phyloP scores from a whole-genome alignment of 2,797 vertebrate species.

The Nothura maculosa region DNA sequence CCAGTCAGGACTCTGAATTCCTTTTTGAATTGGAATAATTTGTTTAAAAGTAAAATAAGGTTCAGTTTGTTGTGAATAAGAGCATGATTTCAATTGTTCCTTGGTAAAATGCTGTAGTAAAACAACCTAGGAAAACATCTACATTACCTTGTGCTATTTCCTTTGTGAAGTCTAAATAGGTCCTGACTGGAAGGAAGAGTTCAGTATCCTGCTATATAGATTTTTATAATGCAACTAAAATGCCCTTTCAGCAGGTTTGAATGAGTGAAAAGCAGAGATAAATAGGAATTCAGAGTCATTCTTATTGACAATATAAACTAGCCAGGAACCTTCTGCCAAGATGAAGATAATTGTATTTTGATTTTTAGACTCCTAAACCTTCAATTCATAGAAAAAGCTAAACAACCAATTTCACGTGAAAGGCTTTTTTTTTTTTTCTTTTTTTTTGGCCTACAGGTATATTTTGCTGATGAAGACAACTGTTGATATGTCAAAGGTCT shows the following conservation, averaged over 20 bases:
- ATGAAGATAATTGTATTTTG: constrained; percentile 29
- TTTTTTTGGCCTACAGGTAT: constrained; percentile 10
- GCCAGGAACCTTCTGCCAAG: background rate
- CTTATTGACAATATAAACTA: background rate
- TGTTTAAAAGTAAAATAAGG: background rate
- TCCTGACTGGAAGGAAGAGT: background rate
- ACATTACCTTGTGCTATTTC: background rate
- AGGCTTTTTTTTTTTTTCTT: constrained; percentile 52
- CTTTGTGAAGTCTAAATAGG: constrained; percentile 12
- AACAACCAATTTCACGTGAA: constrained; percentile 26
- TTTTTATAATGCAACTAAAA: constrained; percentile 32
- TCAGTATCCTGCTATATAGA: constrained; percentile 36
- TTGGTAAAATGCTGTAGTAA: constrained; percentile 10
- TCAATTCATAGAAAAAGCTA: constrained; percentile 49
- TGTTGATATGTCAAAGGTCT: constrained; percentile 52
- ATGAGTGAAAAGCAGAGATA: constrained; percentile 23
- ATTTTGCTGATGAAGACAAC: constrained; percentile 45
- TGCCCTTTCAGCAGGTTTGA: constrained; percentile 24
- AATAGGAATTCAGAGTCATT: background rate
- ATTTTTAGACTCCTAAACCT: constrained; percentile 40
- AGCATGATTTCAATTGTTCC: constrained; percentile 14
- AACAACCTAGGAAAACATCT: background rate
- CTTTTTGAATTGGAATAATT: background rate
- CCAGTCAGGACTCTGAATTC: background rate
- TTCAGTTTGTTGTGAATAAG: background rate